Conservation (phyloP, 1,140 invertebrate species). For the Nymphalis io region DNA sequence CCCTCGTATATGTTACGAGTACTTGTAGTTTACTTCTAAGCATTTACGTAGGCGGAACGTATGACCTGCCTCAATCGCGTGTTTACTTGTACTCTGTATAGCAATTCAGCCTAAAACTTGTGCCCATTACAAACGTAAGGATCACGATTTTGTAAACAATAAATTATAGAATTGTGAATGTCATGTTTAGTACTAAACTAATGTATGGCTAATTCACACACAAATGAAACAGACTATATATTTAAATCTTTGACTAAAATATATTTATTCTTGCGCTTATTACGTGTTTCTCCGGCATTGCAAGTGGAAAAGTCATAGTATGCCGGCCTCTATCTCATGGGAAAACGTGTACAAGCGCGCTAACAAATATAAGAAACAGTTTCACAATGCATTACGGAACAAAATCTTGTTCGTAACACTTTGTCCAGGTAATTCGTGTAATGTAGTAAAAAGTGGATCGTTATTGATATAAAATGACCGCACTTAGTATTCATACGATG, state of each 20-base stretch:
- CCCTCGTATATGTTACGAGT: not conserved
- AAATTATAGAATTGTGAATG: not conserved
- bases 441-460: not conserved
- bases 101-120: conserved; percentile 35
- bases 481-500: not conserved
- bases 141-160: conserved; percentile 2
- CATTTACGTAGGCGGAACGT: conserved; percentile 15
- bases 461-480: not conserved
- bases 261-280: no score
- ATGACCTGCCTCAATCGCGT: conserved; percentile 44
- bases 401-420: no score
- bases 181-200: not conserved
- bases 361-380: no score
- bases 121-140: conserved; percentile 30
- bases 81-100: conserved; percentile 39
- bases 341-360: no score
- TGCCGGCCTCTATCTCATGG: no score
- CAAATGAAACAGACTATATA: no score
- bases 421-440: no score
- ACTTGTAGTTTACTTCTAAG: not conserved
- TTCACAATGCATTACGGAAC: no score
- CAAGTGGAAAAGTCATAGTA: no score
- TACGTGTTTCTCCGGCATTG: no score
- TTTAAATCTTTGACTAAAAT: not conserved
- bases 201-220: no score